Evolutionary conservation across 2,113 vertebrate genomes (phyloP), one percentile per base, ranked within the genome.

Genomic region (Zosterops lateralis): DNA sequence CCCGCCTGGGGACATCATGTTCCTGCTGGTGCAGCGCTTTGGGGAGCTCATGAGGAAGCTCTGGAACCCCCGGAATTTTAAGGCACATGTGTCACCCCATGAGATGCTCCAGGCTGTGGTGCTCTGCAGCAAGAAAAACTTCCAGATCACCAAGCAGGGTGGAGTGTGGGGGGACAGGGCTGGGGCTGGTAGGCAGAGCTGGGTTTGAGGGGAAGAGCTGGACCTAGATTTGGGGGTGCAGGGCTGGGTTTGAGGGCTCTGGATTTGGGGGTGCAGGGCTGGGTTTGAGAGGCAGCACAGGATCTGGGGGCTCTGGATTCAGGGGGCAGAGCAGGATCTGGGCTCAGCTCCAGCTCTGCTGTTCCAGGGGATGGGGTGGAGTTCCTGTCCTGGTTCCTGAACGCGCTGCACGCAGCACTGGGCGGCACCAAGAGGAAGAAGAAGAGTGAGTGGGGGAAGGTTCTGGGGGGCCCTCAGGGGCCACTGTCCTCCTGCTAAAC

Each of bases 91-190:
- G 14, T 99, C 99, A 0, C 99, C 99, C 19, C 99, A 99, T 3
- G 99, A 99, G 97, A 99, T 99, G 99, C 97, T 99, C 73, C 99
- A 99, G 96, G 99, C 99, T 0, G 99, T 99, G 44, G 99, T 99
- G 32, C 98, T 99, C 9, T 99, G 99, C 98, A 99, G 99, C 97
- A 99, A 99, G 98, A 99, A 99, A 96, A 99, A 98, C 90, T 99
- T 99, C 94, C 99, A 99, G 97, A 99, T 99, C 96, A 99, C 99
- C 92, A 99, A 99, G 81, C 99, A 99, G 96, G 99, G 99, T 99
- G 88, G 7, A 45, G 1, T 19, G 5, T 8, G 36, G 31, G 44
- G 71, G 28, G 1, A 14, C 28, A 26, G 14, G 11, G 47, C 38
- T 71, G 40, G 32, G 42, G 10, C 6, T 53, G 36, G 19, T 22